Base-by-base conservation (phyloP, 2,888 invertebrate genomes). In the Sphaeridia pumilis region DNA sequence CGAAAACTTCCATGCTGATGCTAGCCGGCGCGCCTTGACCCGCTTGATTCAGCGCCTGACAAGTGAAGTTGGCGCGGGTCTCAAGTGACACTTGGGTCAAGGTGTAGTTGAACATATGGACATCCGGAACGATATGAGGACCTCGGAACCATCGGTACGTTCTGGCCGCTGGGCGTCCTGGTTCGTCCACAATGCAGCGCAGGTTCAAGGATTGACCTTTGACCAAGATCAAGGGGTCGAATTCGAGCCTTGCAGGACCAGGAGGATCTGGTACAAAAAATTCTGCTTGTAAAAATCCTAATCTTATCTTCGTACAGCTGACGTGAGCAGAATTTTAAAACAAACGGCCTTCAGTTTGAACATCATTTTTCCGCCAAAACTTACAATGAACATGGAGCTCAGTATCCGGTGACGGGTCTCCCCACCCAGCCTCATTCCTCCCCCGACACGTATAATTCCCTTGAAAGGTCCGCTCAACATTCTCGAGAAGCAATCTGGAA, bases 381-480 rank as follows among this genome's bases (percentile, higher is more conserved):
- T 78, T 71, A 86, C 85, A 87, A 67, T 84, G 79, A 48, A 90
- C 88, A 64, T 84, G 74, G 12, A 92, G 77, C 65, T 87, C 84
- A 24, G 82, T 81, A 56, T 82, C 81, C 35, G 78, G 76, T 31
- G 89, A 89, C 62, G 80, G 76, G 34, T 79, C 78, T 38, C 90
- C 90, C 86, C 89, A 89, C 7, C 88, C 89, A 10, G 89, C 90
- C 14, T 79, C 78, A 72, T 92, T 93, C 70, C 80, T 82, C 17
- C 92, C 93, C 67, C 84, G 82, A 70, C 94, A 94, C 1, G 90
- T 87, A 73, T 92, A 94, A 73, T 92, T 92, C 25, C 92, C 93
- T 66, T 90, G 87, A 71, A 92, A 90, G 52, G 82, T 82, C 68
- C 88, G 81, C 3, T 82, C 84, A n/a, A 92, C 87, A 61, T 83